Percentiles rank a stretch among this genome's conserved stretches.
phyloP scores from a whole-genome alignment of 2,797 vertebrate species.

The Euphonia xanthogaster region DNA sequence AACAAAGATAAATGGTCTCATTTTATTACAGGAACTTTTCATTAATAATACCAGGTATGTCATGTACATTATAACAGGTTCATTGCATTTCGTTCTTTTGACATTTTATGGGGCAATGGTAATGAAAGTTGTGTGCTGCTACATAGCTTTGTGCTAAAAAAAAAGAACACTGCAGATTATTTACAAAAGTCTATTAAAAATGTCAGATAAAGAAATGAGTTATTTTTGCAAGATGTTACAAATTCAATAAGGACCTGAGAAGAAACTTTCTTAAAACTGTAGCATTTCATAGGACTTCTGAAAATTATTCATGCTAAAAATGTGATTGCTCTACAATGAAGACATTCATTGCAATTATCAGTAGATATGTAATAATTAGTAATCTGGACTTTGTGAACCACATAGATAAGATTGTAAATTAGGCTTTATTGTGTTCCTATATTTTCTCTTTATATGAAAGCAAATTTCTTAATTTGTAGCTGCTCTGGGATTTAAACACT shows the following conservation, averaged over 20 bases:
- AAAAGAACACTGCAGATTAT: background rate
- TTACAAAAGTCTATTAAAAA: background rate
- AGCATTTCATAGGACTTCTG: background rate
- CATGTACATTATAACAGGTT: background rate
- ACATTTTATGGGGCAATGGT: slow-evolving; percentile 11
- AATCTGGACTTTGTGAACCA: background rate
- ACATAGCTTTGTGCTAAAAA: background rate
- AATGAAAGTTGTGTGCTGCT: slow-evolving; percentile 13
- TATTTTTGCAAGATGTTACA: background rate
- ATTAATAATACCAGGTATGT: slow-evolving; percentile 25
- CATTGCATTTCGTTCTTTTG: background rate
- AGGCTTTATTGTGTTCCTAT: background rate
- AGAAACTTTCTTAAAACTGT: background rate
- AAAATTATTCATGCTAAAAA: background rate
- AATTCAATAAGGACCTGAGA: background rate
- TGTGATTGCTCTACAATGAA: background rate
- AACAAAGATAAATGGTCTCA: slow-evolving; percentile 32
- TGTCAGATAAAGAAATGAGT: background rate
- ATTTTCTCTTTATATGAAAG: background rate
- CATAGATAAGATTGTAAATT: background rate
- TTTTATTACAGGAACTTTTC: slow-evolving; percentile 9
- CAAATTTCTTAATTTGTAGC: background rate
- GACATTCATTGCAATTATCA: background rate
- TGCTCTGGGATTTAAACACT: background rate
- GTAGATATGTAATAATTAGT: background rate